phyloP scores from a whole-genome alignment of 2,113 vertebrate genomes.

The Arvicanthis niloticus region DNA sequence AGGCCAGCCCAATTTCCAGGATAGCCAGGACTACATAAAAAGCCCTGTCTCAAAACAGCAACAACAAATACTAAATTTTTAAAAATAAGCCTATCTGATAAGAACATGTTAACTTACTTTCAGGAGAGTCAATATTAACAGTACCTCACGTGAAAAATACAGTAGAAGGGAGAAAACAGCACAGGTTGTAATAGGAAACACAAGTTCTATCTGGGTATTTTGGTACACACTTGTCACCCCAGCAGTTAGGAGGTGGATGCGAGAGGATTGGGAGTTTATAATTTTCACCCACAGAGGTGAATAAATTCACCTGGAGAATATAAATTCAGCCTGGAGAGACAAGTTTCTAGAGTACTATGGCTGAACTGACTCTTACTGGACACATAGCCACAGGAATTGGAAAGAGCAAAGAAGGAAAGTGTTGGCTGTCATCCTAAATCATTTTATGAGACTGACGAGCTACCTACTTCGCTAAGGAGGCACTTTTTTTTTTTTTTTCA shows the following conservation, averaged over 20 bases:
- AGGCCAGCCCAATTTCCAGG: background rate
- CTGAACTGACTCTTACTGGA: background rate
- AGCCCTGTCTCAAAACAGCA: background rate
- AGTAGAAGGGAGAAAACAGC: background rate
- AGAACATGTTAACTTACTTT: background rate
- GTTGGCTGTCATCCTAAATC: background rate
- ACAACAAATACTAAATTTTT: background rate
- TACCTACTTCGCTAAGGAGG: no score
- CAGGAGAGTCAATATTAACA: constrained; percentile 2
- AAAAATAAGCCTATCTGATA: constrained; percentile 22
- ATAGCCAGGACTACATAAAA: background rate
- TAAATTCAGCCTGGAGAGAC: background rate
- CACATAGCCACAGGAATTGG: background rate
- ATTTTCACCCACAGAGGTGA: constrained; percentile 1
- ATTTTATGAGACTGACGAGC: no score
- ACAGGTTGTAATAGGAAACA: background rate
- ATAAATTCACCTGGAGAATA: no score
- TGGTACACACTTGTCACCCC: background rate
- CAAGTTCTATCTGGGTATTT: background rate
- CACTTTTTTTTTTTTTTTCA: no score
- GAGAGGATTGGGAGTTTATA: background rate
- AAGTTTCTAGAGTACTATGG: background rate
- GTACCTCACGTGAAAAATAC: background rate
- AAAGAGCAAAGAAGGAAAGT: background rate
- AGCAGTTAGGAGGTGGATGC: background rate